Base-by-base conservation (phyloP, 1,140 invertebrate genomes). In the Temnothorax nylanderi region DNA sequence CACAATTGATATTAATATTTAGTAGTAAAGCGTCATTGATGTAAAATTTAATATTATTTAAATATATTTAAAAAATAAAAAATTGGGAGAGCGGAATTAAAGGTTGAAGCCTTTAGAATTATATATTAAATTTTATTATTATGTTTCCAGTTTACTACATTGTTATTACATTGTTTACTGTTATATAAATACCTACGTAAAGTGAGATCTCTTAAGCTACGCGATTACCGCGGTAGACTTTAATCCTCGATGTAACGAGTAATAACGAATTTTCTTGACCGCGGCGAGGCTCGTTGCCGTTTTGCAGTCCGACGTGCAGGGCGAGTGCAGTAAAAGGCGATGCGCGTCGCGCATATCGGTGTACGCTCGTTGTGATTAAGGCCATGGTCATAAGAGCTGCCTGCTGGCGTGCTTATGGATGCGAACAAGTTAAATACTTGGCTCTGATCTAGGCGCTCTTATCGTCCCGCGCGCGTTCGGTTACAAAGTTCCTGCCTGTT, bases 341-440 rank as follows among this genome's bases (percentile, higher is more conserved):
- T 89, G 89, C 56, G 71, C 78, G 74, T 71, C 41, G 69, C 44
- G 64, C 85, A 74, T 89, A 90, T 90, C 88, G 75, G 89, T 90
- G 62, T 81, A 89, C 74, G 78, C 76, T 80, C 69, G 56, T 75
- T 75, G 89, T 75, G 90, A 91, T 91, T 91, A 91, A 91, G 90
- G 90, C 89, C 90, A 91, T 86, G 90, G 90, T 88, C 90, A 77
- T 86, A 88, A 86, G 76, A 81, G 84, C 56, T 69, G 78, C 58
- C 87, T 90, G 87, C 58, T 77, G 78, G 87, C 62, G 58, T 74
- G 88, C 76, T 90, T 88, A 81, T 78, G 76, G 85, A 87, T 77
- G 89, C 87, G 89, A 88, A 88, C 87, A 78, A 90, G 89, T 90
- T 90, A 88, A 91, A 91, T 91, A 88, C 89, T 88, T 65, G 86